These are phyloP conservation scores for Helicoverpa armigera DNA, from an alignment of 1,140 invertebrate species.

Conservation along the genomic window DNA sequence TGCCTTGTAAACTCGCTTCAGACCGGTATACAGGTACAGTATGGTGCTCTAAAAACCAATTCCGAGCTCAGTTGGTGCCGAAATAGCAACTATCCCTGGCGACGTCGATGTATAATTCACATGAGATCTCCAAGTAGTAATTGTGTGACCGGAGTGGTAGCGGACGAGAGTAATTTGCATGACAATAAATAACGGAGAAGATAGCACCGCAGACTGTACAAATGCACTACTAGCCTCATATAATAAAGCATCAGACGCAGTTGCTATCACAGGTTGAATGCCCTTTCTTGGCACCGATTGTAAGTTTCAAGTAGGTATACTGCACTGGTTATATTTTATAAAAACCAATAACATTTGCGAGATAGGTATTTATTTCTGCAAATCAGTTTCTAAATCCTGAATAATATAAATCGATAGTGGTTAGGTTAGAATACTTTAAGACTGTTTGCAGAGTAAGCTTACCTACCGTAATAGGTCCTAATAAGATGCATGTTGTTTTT, in stretches of 20 bases:
- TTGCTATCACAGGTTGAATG: constrained; percentile 81
- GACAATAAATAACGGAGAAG: constrained; percentile 75
- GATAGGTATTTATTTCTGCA: too few relatives aligned
- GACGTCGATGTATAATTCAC: constrained; percentile 46
- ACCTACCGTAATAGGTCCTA: too few relatives aligned
- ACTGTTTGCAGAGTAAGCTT: too few relatives aligned
- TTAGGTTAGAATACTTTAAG: too few relatives aligned
- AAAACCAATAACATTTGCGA: background rate
- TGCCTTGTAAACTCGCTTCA: too few relatives aligned
- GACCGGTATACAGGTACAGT: too few relatives aligned
- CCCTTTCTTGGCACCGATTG: constrained; percentile 76
- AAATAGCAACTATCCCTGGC: background rate
- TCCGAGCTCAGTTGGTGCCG: too few relatives aligned
- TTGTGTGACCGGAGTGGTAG: constrained; percentile 61
- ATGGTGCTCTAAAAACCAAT: too few relatives aligned
- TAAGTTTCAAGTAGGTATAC: constrained; percentile 6
- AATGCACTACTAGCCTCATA: constrained; percentile 40
- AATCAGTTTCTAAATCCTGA: too few relatives aligned
- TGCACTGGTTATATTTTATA: background rate
- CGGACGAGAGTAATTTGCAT: constrained; percentile 73
- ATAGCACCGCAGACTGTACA: constrained; percentile 19
- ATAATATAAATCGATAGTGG: too few relatives aligned
- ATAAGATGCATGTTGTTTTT: too few relatives aligned
- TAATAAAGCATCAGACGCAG: constrained; percentile 44
- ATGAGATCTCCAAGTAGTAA: constrained; percentile 37